phyloP scores from a whole-genome alignment of 2,113 vertebrate genomes.

The Peromyscus leucopus region DNA sequence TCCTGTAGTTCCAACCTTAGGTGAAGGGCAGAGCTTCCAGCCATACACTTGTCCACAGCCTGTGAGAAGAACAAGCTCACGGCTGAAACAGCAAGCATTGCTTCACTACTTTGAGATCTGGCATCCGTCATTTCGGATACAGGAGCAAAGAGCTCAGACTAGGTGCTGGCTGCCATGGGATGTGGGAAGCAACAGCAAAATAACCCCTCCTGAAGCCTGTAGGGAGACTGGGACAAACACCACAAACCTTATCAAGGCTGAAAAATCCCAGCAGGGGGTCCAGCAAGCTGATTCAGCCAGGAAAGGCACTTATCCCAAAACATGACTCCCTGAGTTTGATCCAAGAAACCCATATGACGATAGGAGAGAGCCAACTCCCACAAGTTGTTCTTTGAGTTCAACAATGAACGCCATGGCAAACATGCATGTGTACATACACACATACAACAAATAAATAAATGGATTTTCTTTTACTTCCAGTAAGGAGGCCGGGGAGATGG shows the following conservation, averaged over 20 bases:
- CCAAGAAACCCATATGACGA: neutral
- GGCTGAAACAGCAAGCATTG: slow-evolving; percentile 64
- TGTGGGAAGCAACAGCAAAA: neutral
- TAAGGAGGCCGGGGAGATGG: no score
- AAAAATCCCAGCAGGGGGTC: neutral
- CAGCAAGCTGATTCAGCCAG: neutral
- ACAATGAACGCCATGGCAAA: neutral
- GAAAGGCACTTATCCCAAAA: neutral
- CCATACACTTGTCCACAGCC: neutral
- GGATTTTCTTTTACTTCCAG: neutral
- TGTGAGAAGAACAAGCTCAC: slow-evolving; percentile 68
- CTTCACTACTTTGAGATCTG: slow-evolving; percentile 51
- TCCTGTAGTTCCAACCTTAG: slow-evolving; percentile 66
- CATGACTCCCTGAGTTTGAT: neutral
- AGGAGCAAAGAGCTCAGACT: slow-evolving; percentile 44
- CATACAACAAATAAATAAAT: neutral
- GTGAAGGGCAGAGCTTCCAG: slow-evolving; percentile 21
- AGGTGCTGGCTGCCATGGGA: neutral
- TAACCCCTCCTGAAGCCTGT: slow-evolving; percentile 36
- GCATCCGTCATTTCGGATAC: slow-evolving; percentile 31
- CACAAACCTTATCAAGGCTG: neutral
- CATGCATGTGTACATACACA: no score
- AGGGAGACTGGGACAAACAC: neutral
- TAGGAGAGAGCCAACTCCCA: neutral
- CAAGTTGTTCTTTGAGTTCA: neutral